Evolutionary conservation across 2,797 vertebrate genomes (phyloP).

Genomic region (Myotis planiceps): DNA sequence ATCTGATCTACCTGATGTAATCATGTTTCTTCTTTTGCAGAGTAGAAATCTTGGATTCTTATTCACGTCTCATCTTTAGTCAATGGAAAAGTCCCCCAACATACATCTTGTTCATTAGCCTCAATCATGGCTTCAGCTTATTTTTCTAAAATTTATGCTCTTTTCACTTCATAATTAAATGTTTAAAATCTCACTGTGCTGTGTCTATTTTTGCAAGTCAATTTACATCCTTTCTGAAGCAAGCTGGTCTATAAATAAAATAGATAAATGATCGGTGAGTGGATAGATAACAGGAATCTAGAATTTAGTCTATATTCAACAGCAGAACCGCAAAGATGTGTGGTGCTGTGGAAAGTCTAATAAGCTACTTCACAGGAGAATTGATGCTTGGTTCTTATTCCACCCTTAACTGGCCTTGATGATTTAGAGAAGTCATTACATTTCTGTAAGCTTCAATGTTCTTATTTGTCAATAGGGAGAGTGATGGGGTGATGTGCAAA

Average conservation of each 20-base stretch:
- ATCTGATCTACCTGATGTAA: background rate
- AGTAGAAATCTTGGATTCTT: background rate
- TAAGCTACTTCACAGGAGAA: background rate
- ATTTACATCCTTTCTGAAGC: background rate
- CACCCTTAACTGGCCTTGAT: background rate
- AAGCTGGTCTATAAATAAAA: background rate
- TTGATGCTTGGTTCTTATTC: background rate
- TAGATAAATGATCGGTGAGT: background rate
- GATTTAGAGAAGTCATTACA: constrained; percentile 23
- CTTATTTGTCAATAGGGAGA: background rate
- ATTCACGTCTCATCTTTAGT: background rate
- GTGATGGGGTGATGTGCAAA: background rate
- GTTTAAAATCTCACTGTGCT: background rate
- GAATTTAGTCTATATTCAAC: background rate
- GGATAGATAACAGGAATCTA: background rate
- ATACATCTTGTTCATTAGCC: background rate
- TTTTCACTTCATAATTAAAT: background rate
- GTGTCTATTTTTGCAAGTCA: background rate
- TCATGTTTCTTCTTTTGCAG: background rate
- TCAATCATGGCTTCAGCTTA: background rate
- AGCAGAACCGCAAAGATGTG: background rate
- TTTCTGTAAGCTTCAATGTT: background rate
- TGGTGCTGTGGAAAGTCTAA: background rate
- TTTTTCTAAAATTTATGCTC: background rate
- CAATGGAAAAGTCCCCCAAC: background rate